Evolutionary conservation across 2,113 vertebrate species (phyloP), one percentile per base, ranked within the genome.

Genomic region (Lophura nycthemera): DNA sequence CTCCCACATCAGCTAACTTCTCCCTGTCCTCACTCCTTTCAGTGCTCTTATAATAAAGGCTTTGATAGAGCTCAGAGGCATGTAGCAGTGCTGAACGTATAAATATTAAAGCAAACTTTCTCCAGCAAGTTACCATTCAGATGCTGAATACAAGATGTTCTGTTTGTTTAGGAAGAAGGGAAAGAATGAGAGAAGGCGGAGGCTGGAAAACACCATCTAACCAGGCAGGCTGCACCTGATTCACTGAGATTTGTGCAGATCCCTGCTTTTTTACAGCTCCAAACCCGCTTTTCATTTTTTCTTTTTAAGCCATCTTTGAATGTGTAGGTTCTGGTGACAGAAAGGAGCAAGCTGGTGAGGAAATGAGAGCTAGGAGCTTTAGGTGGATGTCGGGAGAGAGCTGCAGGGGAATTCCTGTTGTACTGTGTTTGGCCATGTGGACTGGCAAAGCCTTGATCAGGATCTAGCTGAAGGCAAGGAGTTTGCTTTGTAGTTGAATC

Each of bases 21-120:
- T 89, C 64, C 72, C 64, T 85, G 56, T 87, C 82, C 81, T 92
- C 88, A 21, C 89, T 83, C 77, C 83, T 96, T 92, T 95, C 92
- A 92, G 84, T 48, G 86, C 82, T 94, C 82, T 82, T 90, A 48
- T 63, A 92, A 97, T 67, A 92, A 92, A 95, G 93, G 86, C 95
- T 97, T 96, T 97, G 97, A 94, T 97, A 95, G 86, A 92, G 88
- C 92, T 96, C 92, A 71, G 85, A 45, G 92, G 86, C 59, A 27
- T 61, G 96, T 88, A 97, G 97, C 81, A 64, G 94, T 82, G 92
- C 91, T 86, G 91, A 97, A 96, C 4, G 3, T 95, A 96, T 97
- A 95, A 97, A 97, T 97, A 97, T 97, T 97, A 97, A 98, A 96
- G 96, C 95, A 93, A 94, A 96, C 95, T 97, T 96, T 90, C 85